Percentiles rank a stretch among this genome's conserved stretches.
Evolutionary conservation across 2,797 vertebrate species (phyloP).

Genomic region (Neosilurus mollespiculum): DNA sequence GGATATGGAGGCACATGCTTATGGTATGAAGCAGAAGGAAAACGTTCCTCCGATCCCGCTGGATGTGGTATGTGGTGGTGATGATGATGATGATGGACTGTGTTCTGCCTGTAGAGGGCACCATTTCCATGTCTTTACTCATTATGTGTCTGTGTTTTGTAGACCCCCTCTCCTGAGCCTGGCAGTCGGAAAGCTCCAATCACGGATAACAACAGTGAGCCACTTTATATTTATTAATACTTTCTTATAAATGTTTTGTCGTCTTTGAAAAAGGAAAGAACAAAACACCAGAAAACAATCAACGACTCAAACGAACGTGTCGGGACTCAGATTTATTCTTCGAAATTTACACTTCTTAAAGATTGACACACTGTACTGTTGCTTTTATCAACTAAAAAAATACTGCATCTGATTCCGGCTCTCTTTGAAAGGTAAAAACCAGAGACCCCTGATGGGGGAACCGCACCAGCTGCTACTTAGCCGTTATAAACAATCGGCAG

Average conservation of each 20-base stretch:
- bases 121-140: constrained; percentile 2
- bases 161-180: constrained; percentile 65
- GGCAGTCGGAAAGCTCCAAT: constrained; percentile 61
- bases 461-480: too few species aligned
- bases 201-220: constrained; percentile 68
- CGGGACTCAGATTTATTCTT: not conserved
- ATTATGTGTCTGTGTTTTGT: constrained; percentile 16
- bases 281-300: not conserved
- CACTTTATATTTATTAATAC: not conserved
- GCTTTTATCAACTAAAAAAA: too few species aligned
- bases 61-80: constrained; percentile 65
- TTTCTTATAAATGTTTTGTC: not conserved
- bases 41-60: constrained; percentile 80
- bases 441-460: too few species aligned
- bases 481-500: too few species aligned
- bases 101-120: constrained; percentile 4
- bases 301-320: too few species aligned
- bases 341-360: not conserved
- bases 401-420: too few species aligned
- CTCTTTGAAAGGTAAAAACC: too few species aligned
- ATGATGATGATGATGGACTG: not conserved
- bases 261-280: not conserved
- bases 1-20: constrained; percentile 71
- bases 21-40: constrained; percentile 87
- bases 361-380: not conserved